These are phyloP conservation scores for Scartelaos histophorus DNA, from an alignment of 2,113 vertebrate genomes.

Conservation along the genomic window DNA sequence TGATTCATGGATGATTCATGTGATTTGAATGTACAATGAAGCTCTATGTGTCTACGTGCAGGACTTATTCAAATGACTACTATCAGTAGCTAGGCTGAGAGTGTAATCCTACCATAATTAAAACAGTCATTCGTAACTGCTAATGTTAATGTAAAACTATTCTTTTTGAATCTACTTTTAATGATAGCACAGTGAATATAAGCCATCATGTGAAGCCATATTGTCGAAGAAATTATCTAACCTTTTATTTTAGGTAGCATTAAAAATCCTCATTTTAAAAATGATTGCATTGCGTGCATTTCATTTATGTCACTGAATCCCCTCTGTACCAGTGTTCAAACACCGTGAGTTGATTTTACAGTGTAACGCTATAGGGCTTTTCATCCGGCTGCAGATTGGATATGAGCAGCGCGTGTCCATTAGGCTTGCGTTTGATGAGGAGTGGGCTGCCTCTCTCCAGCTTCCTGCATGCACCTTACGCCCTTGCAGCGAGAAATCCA, in stretches of 20 bases:
- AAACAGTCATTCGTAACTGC: background rate
- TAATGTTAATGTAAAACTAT: background rate
- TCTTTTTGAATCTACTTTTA: background rate
- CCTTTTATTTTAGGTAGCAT: background rate
- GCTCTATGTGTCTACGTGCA: background rate
- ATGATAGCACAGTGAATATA: background rate
- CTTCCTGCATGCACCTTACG: slow-evolving; percentile 19
- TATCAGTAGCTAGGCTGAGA: background rate
- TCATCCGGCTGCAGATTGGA: background rate
- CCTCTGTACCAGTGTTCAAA: background rate
- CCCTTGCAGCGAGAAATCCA: slow-evolving; percentile 31
- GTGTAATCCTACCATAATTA: slow-evolving; percentile 4
- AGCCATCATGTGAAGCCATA: background rate
- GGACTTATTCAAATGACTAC: slow-evolving; percentile 1
- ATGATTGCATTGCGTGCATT: background rate
- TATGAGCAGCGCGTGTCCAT: slow-evolving; percentile 15
- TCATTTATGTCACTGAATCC: background rate
- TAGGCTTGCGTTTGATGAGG: slow-evolving; percentile 27
- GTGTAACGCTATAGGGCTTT: background rate
- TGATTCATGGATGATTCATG: slow-evolving; percentile 8
- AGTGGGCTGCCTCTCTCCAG: slow-evolving; percentile 33
- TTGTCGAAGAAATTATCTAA: background rate
- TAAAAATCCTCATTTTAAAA: background rate
- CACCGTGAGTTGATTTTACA: background rate
- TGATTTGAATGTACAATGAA: slow-evolving; percentile 12